Percentiles rank a stretch among this genome's conserved stretches.
Conservation (phyloP, 1,140 invertebrate species). For the Camponotus floridanus region DNA sequence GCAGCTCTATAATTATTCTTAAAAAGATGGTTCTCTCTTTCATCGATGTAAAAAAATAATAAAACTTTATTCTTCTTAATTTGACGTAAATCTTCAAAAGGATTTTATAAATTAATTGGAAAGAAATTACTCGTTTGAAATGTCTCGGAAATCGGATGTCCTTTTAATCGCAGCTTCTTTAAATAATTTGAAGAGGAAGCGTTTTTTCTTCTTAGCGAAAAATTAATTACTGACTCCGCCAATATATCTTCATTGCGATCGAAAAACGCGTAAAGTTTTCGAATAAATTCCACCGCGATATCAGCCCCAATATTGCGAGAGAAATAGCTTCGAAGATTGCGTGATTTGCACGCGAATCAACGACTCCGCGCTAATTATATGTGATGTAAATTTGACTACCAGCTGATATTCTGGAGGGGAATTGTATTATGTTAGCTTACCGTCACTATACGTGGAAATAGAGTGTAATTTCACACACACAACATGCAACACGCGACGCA, state of each 20-base stretch:
- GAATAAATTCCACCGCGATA: not conserved
- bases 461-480: conserved; percentile 21
- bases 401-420: conserved; percentile 29
- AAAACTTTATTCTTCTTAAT: not conserved
- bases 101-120: not conserved
- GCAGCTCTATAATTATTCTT: not conserved
- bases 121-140: not conserved
- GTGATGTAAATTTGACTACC: conserved; percentile 45
- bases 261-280: not conserved
- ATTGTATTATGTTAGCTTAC: conserved; percentile 38
- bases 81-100: not conserved
- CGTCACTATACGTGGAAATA: conserved; percentile 18
- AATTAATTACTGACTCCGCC: not conserved
- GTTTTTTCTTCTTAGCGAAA: not conserved
- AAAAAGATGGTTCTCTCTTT: not conserved
- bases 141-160: not conserved
- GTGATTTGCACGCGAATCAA: conserved; percentile 48
- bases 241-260: not conserved
- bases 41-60: not conserved
- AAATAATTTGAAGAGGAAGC: not conserved
- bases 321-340: conserved; percentile 19
- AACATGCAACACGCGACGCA: not conserved
- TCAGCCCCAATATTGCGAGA: not conserved
- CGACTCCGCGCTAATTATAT: conserved; percentile 47
- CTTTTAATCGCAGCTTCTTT: not conserved